Percentiles rank a stretch among this genome's conserved stretches.
phyloP scores from a whole-genome alignment of 2,113 vertebrate species.

The Chionodraco myersi region DNA sequence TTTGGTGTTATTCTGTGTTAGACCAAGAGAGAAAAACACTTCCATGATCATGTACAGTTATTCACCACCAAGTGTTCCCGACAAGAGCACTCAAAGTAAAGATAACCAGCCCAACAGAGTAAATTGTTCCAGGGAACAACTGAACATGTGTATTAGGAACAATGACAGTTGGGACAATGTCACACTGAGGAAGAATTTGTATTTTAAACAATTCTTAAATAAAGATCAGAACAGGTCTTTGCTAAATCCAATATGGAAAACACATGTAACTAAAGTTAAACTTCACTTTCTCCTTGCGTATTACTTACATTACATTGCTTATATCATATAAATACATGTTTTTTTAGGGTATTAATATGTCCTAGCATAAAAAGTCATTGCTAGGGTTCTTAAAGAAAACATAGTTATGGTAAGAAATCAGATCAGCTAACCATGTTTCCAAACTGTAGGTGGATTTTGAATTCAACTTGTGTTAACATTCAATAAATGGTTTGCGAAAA shows the following conservation, averaged over 20 bases:
- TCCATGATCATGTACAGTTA: slow-evolving; percentile 40
- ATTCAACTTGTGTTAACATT: neutral
- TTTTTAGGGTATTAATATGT: neutral
- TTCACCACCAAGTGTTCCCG: slow-evolving; percentile 41
- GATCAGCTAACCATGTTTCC: neutral
- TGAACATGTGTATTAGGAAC: slow-evolving; percentile 17
- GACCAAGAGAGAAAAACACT: slow-evolving; percentile 30
- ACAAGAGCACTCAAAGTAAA: neutral
- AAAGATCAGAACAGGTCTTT: neutral
- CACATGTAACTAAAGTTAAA: too few relatives aligned
- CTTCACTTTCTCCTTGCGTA: neutral
- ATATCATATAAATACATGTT: neutral
- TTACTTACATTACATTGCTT: neutral
- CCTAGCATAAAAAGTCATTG: neutral
- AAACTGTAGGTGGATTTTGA: neutral
- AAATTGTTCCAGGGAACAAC: neutral
- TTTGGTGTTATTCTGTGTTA: slow-evolving; percentile 60
- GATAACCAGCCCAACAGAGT: neutral
- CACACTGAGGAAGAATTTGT: slow-evolving; percentile 14
- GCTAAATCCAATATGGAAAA: neutral
- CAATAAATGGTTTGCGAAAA: neutral
- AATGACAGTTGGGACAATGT: neutral
- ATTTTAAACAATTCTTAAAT: slow-evolving; percentile 1
- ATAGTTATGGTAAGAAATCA: neutral
- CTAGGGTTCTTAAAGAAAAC: too few relatives aligned